Percentiles rank a stretch among this genome's conserved stretches.
Conservation (phyloP, 2,888 invertebrate genomes). For the Schrankia costaestrigalis region DNA sequence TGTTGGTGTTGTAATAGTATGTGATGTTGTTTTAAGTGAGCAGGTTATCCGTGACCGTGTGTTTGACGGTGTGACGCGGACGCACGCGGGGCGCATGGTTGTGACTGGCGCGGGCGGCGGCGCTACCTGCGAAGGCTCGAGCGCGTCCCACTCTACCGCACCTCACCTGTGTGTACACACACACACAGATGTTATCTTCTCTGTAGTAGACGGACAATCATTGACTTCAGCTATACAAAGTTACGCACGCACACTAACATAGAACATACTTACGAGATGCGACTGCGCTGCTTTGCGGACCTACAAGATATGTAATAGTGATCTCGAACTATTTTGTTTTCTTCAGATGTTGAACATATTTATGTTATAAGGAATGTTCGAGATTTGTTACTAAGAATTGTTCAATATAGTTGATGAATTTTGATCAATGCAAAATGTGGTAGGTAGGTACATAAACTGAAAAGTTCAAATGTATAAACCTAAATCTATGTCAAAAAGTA, state of each 20-base stretch:
- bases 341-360: no score
- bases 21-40: constrained; percentile 49
- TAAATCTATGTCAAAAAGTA: no score
- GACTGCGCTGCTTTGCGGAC: no score
- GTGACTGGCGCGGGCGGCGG: constrained; percentile 48
- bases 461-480: no score
- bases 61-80: constrained; percentile 49
- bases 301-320: no score
- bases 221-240: constrained; percentile 19
- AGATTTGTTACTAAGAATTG: no score
- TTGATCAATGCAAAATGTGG: no score
- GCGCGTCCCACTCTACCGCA: constrained; percentile 57
- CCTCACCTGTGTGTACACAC: constrained; percentile 42
- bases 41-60: constrained; percentile 43
- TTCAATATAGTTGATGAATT: no score
- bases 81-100: constrained; percentile 64
- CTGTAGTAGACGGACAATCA: constrained; percentile 24
- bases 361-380: no score
- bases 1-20: constrained; percentile 4
- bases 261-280: constrained; percentile 3
- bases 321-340: no score
- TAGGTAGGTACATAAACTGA: no score
- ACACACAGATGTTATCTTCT: constrained; percentile 27
- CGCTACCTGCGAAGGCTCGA: constrained; percentile 60
- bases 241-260: constrained; percentile 6